phyloP scores from a whole-genome alignment of 2,888 invertebrate species.

The Steinernema hermaphroditum region DNA sequence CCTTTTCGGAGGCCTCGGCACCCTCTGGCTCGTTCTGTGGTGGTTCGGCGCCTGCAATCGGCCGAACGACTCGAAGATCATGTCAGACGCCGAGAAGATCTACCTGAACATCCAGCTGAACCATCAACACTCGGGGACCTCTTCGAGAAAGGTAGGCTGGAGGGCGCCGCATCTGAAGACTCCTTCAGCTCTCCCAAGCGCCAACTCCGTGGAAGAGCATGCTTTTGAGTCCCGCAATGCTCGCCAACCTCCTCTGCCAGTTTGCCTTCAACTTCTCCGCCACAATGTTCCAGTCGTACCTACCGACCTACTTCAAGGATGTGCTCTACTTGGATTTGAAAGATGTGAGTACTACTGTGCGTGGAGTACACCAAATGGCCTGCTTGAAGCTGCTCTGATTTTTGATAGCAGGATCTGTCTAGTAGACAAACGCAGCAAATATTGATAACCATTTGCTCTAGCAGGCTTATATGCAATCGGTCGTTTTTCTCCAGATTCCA shows the following conservation, averaged over 20 bases:
- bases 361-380: no score
- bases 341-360: slow-evolving; percentile 37
- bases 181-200: slow-evolving; percentile 26
- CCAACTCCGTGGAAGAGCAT: slow-evolving; percentile 40
- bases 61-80: slow-evolving; percentile 45
- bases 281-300: slow-evolving; percentile 52
- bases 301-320: slow-evolving; percentile 59
- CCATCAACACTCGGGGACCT: slow-evolving; percentile 9
- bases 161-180: slow-evolving; percentile 28
- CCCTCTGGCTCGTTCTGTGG: slow-evolving; percentile 34
- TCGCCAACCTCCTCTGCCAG: slow-evolving; percentile 30
- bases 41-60: slow-evolving; percentile 39
- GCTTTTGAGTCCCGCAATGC: slow-evolving; percentile 34
- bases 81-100: slow-evolving; percentile 42
- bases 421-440: no score
- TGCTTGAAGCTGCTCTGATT: no score
- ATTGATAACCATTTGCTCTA: no score
- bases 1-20: slow-evolving; percentile 34
- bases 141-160: slow-evolving; percentile 5
- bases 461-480: no score
- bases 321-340: slow-evolving; percentile 39
- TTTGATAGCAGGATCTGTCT: no score
- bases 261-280: slow-evolving; percentile 48
- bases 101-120: slow-evolving; percentile 39
- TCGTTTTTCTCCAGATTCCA: no score